Evolutionary conservation across 2,113 vertebrate genomes (phyloP), one percentile per base, ranked within the genome.

Genomic region (Pedionomus torquatus): DNA sequence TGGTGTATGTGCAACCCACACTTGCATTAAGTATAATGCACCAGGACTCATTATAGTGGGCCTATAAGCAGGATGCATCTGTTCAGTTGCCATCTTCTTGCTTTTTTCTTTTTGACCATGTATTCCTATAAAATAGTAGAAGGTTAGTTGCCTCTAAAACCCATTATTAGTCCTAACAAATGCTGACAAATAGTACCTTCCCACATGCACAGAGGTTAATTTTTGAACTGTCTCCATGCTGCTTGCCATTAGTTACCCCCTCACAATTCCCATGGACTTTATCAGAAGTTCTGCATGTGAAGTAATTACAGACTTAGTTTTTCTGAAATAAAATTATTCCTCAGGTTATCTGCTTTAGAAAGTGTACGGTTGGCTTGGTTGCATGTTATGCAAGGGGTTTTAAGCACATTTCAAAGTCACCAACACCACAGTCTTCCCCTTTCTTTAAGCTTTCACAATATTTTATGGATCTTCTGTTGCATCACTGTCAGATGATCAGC

Each of bases 261-360:
- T 89, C 72, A 70, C 43, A 39, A 2, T 80, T 96, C 46, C 81
- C 57, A 9, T 41, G 74, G 69, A 87, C 77, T 91, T 89, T 13
- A 79, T 86, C 69, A 52, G 30, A 70, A 89, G 74, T 75, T 95
- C 72, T 93, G 69, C 95, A 92, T 48, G 44, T 80, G 60, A 95
- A 77, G 61, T 30, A 64, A 51, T 93, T 93, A 49, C 30, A 89
- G 90, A 49, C 72, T 57, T 71, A 19, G 55, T 79, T 91, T 90
- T 94, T 54, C 64, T 94, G 76, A 93, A 95, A 97, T 41, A 65
- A 70, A 93, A 58, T 81, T 77, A 66, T 60, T 97, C 48, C 84
- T 91, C 95, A 95, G 90, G 76, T 95, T 94, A 91, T 60, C 84
- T 85, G 58, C 76, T 90, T 97, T 93, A 3, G 3, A 86, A 87